A percentile compares a stretch with the other conserved stretches of the same genome.
phyloP scores from a whole-genome alignment of 2,888 invertebrate species.

The Protonemura montana region DNA sequence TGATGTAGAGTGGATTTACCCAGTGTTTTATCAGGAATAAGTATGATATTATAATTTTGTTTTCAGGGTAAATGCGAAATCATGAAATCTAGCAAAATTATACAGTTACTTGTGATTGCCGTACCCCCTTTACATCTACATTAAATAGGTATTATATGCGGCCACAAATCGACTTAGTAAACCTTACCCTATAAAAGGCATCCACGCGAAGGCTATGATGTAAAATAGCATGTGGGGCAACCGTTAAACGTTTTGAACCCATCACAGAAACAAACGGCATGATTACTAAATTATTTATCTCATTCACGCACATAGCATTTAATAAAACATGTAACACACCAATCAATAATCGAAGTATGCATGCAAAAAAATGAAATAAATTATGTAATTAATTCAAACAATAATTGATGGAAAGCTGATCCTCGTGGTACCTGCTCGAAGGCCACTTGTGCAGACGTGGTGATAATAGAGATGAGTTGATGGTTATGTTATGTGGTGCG shows the following conservation, averaged over 20 bases:
- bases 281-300: neutral
- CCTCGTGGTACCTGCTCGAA: neutral
- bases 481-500: slow-evolving; percentile 1
- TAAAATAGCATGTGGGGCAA: neutral
- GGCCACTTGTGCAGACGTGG: neutral
- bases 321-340: neutral
- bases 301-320: slow-evolving; percentile 12
- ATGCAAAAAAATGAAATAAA: neutral
- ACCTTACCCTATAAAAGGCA: neutral
- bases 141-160: no score
- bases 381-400: slow-evolving; percentile 8
- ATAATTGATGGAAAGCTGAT: slow-evolving; percentile 22
- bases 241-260: neutral
- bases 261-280: neutral
- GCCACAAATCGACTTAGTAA: neutral
- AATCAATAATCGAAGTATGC: neutral
- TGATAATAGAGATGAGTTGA: slow-evolving; percentile 24
- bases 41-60: neutral
- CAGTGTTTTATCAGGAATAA: neutral
- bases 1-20: no score
- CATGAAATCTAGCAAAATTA: neutral
- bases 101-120: neutral
- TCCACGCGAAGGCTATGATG: neutral
- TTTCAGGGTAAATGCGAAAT: neutral
- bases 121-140: neutral